Percentiles rank a stretch among this genome's conserved stretches.
Conservation (phyloP, 1,140 invertebrate species). For the Bombus confusus region DNA sequence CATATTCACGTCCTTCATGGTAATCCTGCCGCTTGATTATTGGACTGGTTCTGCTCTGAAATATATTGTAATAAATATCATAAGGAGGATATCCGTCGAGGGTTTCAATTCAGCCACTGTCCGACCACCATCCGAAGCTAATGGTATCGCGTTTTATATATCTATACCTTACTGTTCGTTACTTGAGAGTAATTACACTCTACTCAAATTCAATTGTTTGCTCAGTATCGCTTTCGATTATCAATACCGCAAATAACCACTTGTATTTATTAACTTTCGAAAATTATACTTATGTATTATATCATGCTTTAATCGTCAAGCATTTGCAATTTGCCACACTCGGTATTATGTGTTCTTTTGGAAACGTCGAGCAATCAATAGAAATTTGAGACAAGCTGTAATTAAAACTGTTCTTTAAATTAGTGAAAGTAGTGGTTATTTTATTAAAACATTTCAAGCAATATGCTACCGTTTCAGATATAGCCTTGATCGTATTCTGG, state of each 20-base stretch:
- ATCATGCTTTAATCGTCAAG: too few relatives aligned
- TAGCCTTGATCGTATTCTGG: not conserved
- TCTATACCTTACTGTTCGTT: not conserved
- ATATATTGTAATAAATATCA: conserved; percentile 87
- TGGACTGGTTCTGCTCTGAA: conserved; percentile 86
- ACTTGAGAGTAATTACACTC: not conserved
- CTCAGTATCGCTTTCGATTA: too few relatives aligned
- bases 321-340: too few relatives aligned
- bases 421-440: not conserved
- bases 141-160: conserved; percentile 80
- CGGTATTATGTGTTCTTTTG: too few relatives aligned
- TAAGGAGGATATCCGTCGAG: conserved; percentile 84
- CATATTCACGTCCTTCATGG: conserved; percentile 85
- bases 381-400: too few relatives aligned
- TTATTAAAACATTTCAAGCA: not conserved
- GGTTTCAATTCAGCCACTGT: conserved; percentile 85
- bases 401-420: too few relatives aligned
- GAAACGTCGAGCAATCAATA: too few relatives aligned
- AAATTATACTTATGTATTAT: too few relatives aligned
- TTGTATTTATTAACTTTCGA: too few relatives aligned
- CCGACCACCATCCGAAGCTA: conserved; percentile 84
- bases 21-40: conserved; percentile 85
- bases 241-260: too few relatives aligned
- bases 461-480: not conserved
- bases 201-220: not conserved